A percentile compares a stretch with the other conserved stretches of the same genome.
Evolutionary conservation across 2,888 invertebrate genomes (phyloP).

Genomic region (Scelioninae gen. 1): DNA sequence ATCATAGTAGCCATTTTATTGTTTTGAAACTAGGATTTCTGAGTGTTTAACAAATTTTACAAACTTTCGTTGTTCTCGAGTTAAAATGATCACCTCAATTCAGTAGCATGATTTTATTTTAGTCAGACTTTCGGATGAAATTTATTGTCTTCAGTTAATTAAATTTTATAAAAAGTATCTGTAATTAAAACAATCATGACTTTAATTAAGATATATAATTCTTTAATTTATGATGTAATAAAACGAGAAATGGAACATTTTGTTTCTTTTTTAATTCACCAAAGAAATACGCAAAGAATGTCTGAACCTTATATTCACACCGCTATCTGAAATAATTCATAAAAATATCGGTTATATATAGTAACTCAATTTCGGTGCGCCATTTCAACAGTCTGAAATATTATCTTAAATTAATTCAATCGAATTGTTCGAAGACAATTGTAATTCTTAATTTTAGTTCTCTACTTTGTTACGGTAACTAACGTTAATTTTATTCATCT

Average conservation of each 20-base stretch:
- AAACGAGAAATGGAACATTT: too few relatives aligned
- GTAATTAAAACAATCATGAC: background rate
- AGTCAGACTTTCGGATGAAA: background rate
- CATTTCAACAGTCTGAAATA: background rate
- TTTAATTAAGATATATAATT: too few relatives aligned
- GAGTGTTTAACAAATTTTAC: too few relatives aligned
- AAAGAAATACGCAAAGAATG: too few relatives aligned
- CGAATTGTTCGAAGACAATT: background rate
- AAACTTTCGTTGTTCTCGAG: background rate
- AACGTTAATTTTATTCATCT: slow-evolving; percentile 9
- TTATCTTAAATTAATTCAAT: background rate
- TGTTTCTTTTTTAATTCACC: too few relatives aligned
- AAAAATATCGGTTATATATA: background rate
- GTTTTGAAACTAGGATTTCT: too few relatives aligned
- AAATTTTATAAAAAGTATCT: background rate
- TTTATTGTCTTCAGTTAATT: background rate
- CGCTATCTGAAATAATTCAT: background rate
- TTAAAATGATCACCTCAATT: background rate
- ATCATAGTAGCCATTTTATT: too few relatives aligned
- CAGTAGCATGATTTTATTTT: slow-evolving; percentile 5
- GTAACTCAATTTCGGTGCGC: background rate
- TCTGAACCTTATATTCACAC: background rate
- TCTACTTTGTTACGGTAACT: slow-evolving; percentile 2
- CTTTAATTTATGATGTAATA: too few relatives aligned
- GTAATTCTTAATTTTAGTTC: background rate